phyloP scores from a whole-genome alignment of 2,113 vertebrate species.

The Pterocles gutturalis region DNA sequence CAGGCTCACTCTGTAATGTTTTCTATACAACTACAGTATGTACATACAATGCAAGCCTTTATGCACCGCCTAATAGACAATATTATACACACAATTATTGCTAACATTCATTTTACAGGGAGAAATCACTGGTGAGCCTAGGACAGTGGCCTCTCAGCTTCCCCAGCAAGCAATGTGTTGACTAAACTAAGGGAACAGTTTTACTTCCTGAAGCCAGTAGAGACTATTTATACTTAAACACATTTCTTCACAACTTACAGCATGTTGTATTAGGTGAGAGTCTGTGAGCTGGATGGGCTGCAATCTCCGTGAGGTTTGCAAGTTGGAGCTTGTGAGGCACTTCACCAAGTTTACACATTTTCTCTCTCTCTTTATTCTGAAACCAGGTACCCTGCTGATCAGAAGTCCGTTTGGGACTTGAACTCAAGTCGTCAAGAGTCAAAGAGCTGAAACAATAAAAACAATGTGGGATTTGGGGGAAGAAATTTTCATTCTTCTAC shows the following conservation, averaged over 20 bases:
- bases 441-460: conserved; percentile 49
- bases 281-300: conserved; percentile 58
- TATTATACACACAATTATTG: conserved; percentile 77
- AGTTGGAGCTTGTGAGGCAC: conserved; percentile 53
- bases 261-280: conserved; percentile 68
- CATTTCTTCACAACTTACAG: conserved; percentile 75
- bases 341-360: conserved; percentile 70
- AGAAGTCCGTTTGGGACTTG: conserved; percentile 41
- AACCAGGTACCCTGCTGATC: conserved; percentile 68
- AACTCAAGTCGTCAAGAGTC: conserved; percentile 36
- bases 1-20: conserved; percentile 86
- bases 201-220: conserved; percentile 74
- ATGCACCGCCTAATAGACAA: conserved; percentile 79
- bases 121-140: conserved; percentile 70
- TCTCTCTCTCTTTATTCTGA: conserved; percentile 47
- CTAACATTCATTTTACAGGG: conserved; percentile 69
- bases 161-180: conserved; percentile 71
- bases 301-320: conserved; percentile 43
- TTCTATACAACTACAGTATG: conserved; percentile 79
- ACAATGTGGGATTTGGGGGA: not conserved
- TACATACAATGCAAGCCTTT: conserved; percentile 79
- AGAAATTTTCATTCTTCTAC: conserved; percentile 58
- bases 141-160: conserved; percentile 75
- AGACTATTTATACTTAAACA: conserved; percentile 82
- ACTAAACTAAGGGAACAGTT: conserved; percentile 75